These are phyloP conservation scores for Parus major DNA, from an alignment of 2,113 vertebrate genomes.

Conservation along the genomic window DNA sequence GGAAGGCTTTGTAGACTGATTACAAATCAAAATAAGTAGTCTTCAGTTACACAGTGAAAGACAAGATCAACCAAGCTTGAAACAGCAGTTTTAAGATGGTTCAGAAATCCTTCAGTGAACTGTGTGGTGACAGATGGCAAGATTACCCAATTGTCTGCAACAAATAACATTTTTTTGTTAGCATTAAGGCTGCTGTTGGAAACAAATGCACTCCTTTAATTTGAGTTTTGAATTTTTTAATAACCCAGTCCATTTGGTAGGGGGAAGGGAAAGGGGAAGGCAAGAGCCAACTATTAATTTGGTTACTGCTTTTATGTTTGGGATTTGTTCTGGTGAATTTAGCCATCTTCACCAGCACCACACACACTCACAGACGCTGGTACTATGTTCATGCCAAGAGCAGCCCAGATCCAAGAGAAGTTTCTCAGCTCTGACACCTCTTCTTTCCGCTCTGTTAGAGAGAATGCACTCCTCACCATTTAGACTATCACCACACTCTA, in stretches of 20 bases:
- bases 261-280: too few species aligned
- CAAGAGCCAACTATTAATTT: neutral
- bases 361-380: neutral
- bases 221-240: neutral
- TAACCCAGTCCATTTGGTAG: neutral
- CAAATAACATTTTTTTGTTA: neutral
- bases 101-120: constrained; percentile 9
- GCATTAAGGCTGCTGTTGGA: neutral
- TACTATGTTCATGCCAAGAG: neutral
- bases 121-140: neutral
- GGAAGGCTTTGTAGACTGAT: neutral
- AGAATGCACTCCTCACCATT: neutral
- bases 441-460: neutral
- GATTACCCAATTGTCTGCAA: neutral
- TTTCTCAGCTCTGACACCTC: neutral
- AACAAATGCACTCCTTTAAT: neutral
- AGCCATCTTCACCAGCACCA: neutral
- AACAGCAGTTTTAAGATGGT: neutral
- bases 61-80: neutral
- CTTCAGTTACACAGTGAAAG: neutral
- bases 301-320: neutral
- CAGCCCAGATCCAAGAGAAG: neutral
- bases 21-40: neutral
- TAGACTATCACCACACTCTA: neutral
- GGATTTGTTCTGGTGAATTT: neutral